Evolutionary conservation across 2,113 vertebrate genomes (phyloP), one percentile per base, ranked within the genome.

Genomic region (Phainopepla nitens): DNA sequence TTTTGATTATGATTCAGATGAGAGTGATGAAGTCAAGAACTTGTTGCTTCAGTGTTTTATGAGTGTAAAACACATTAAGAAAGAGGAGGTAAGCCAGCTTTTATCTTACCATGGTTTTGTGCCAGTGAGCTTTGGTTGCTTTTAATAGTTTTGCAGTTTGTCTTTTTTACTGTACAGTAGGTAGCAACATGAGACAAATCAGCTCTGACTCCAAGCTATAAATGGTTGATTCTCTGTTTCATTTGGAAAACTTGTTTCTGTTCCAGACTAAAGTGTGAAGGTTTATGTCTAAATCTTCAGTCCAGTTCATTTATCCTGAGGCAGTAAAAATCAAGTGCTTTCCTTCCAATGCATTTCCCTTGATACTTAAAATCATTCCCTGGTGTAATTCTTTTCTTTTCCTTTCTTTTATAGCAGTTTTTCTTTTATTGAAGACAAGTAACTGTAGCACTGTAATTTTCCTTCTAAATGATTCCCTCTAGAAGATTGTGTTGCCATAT

Each of bases 41-140:
- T 96, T 98, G 94, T 97, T 99, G 77, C 98, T 99, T 50, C 98
- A 98, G 73, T 99, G 99, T 93, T 99, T 99, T 95, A 98, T 98
- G 80, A 98, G 68, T 81, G 87, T 98, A 54, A 93, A 70, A 88
- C 97, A 98, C 89, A 97, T 99, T 79, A 98, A 94, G 96, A 98
- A 98, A 54, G 99, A 99, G 85, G 98, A 99, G 95, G 99, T 99
- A 98, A 97, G 82, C 31, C 35, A 53, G 8, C 13, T 54, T 94
- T 76, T 79, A 24, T 50, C 15, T 78, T 75, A 13, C 33, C 69
- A 22, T 84, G 39, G 14, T 51, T 93, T 89, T 73, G 47, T 58
- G 25, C 62, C 35, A 50, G 19, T 71, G 24, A 42, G 15, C 28
- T 89, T 87, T 72, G 57, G 20, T 87, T 23, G 20, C 31, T 72